Base-by-base conservation (phyloP, 2,113 vertebrate species). In the Clarias magur region DNA sequence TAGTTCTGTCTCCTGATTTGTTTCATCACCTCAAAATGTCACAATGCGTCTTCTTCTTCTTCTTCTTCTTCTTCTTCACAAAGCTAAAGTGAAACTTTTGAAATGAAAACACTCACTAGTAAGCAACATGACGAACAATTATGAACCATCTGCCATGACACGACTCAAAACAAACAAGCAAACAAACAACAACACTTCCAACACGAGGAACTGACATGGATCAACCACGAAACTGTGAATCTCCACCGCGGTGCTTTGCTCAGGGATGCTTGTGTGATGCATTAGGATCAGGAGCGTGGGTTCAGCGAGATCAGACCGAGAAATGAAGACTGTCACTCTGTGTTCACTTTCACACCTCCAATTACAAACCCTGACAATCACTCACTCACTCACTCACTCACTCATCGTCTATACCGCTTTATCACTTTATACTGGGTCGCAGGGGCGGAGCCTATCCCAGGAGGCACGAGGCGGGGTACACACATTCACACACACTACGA, bases 71-170 rank as follows among this genome's bases (percentile, higher is more conserved):
- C 12, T 67, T 76, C 15, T 54, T 54, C n/a, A 76, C 42, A 76
- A 54, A 53, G 11, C 21, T 21, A 53, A 75, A 75, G 38, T 11
- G 21, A 73, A 59, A 38, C 27, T 54, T 48, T 48, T 48, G 48
- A 48, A 48, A 48, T 59, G 27, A 23, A 57, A 72, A 59, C 56
- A 10, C 27, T 6, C 65, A 68, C 30, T 48, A 57, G 56, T 56
- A 42, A 34, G 25, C 27, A 21, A 72, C 54, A 75, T 42, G 57
- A 38, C 83, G 75, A 48, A 62, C 83, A 75, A 60, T 75, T 75
- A 75, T 70, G 15, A 56, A 62, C 30, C 56, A n/a, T 60, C 34
- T 84, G 82, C 53, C 6, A 2, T 72, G 53, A 59, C 27, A 56
- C 54, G 25, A 60, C 13, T 82, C 34, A 3, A 42, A 42, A 42